phyloP scores from a whole-genome alignment of 2,888 invertebrate genomes.

The Cheilosia impressa region DNA sequence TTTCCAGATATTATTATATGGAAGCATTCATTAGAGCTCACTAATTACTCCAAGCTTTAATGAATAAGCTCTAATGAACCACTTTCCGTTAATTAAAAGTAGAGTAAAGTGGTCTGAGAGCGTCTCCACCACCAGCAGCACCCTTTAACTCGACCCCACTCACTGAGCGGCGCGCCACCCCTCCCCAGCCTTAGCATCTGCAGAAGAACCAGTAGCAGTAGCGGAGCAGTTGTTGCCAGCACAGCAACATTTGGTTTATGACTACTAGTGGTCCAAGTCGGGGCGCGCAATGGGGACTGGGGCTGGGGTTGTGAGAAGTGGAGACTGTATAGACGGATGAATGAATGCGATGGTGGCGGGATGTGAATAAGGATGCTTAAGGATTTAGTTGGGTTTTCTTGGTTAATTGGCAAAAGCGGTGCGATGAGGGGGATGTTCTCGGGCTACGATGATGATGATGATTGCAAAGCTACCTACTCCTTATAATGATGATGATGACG shows the following conservation, averaged over 20 bases:
- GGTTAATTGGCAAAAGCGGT: conserved; percentile 75
- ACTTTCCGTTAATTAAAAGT: conserved; percentile 95
- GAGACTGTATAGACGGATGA: conserved; percentile 61
- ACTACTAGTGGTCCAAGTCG: conserved; percentile 73
- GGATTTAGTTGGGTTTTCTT: conserved; percentile 75
- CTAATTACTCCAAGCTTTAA: conserved; percentile 95
- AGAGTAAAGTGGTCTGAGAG: conserved; percentile 83
- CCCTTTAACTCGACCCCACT: conserved; percentile 56
- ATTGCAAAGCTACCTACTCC: conserved; percentile 62
- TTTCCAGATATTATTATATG: conserved; percentile 83
- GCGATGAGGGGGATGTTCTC: conserved; percentile 45
- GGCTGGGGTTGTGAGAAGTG: conserved; percentile 3
- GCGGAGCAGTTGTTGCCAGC: conserved; percentile 70
- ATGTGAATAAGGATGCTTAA: conserved; percentile 76
- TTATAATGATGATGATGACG: conserved; percentile 44
- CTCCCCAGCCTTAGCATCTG: conserved; percentile 32
- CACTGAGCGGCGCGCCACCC: conserved; percentile 18
- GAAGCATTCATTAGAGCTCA: conserved; percentile 92
- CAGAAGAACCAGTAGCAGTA: conserved; percentile 49
- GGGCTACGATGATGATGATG: conserved; percentile 50
- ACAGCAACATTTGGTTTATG: conserved; percentile 75
- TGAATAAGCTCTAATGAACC: conserved; percentile 96
- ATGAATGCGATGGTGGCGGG: conserved; percentile 72
- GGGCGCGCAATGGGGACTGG: conserved; percentile 6
- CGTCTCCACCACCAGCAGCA: conserved; percentile 73